Evolutionary conservation across 2,888 invertebrate species (phyloP).

Genomic region (Lithophane semibrunnea): DNA sequence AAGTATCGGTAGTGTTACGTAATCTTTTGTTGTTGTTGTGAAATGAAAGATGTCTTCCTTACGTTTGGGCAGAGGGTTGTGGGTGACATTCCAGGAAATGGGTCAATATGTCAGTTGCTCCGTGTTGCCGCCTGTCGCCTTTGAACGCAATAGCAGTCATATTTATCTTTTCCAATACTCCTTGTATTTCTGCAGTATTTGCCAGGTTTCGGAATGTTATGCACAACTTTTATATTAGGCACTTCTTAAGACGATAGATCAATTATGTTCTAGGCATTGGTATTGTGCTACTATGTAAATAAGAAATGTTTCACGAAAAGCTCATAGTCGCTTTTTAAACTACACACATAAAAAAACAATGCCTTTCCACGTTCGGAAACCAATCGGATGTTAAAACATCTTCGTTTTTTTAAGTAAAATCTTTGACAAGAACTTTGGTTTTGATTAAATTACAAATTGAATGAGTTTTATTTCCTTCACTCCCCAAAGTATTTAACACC

Average conservation of each 20-base stretch:
- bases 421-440: conserved; percentile 2
- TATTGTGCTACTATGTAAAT: background rate
- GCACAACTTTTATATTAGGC: background rate
- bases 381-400: background rate
- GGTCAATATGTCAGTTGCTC: conserved; percentile 41
- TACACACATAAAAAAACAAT: background rate
- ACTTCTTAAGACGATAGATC: background rate
- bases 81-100: conserved; percentile 35
- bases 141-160: conserved; percentile 24
- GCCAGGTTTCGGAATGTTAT: background rate
- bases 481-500: conserved; percentile 45
- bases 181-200: conserved; percentile 12
- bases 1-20: conserved; percentile 23
- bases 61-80: conserved; percentile 1
- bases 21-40: conserved; percentile 3
- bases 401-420: background rate
- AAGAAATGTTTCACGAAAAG: background rate
- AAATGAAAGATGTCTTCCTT: background rate
- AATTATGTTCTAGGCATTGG: background rate
- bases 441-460: conserved; percentile 29
- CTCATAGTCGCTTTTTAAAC: background rate
- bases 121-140: conserved; percentile 36
- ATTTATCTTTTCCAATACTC: conserved; percentile 31
- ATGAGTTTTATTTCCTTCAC: conserved; percentile 10
- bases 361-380: background rate